Evolutionary conservation across 2,797 vertebrate species (phyloP), one percentile per base, ranked within the genome.

Genomic region (Acomys russatus): DNA sequence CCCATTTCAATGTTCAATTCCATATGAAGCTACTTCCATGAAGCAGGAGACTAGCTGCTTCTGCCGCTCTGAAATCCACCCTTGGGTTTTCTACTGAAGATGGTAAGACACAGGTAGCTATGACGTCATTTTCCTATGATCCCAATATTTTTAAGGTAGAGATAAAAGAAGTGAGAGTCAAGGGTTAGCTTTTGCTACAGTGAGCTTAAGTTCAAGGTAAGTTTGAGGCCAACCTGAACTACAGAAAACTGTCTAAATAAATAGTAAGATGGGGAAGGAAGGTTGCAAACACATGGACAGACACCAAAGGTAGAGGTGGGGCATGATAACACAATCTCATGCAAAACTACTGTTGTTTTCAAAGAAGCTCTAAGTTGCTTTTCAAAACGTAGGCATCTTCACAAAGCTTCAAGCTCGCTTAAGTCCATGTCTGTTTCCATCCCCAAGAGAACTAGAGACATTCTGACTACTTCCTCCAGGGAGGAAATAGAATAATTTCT

Each of bases 401-500:
- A 8, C 59, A 80, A 94, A 59, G 22, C 59, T 79, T 92, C 25
- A 61, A 49, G 66, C 83, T 59, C 49, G 77, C n/a, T 68, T 61
- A 30, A 78, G 66, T 92, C 63, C 11, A 61, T 33, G 35, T 94
- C 59, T 85, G 0, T 70, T 89, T 23, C 49, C 22, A 66, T 9
- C 7, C n/a, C 17, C 28, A 25, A 44, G 4, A 44, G 44, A 44
- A 44, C 44, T 92, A 73, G 71, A 87, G 59, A 80, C 91, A 83
- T 15, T 63, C 59, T 91, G 70, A 66, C 83, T 71, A 85, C 28
- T 87, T 95, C 78, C 84, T 90, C 84, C 84, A 93, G 91, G 66
- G 59, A 96, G 51, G 14, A 85, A 30, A 88, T 22, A 96, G 92
- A 97, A 95, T 94, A 91, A 89, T 91, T 88, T 88, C 88, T 91